phyloP scores from a whole-genome alignment of 2,888 invertebrate genomes.

The Cheilosia pagana region DNA sequence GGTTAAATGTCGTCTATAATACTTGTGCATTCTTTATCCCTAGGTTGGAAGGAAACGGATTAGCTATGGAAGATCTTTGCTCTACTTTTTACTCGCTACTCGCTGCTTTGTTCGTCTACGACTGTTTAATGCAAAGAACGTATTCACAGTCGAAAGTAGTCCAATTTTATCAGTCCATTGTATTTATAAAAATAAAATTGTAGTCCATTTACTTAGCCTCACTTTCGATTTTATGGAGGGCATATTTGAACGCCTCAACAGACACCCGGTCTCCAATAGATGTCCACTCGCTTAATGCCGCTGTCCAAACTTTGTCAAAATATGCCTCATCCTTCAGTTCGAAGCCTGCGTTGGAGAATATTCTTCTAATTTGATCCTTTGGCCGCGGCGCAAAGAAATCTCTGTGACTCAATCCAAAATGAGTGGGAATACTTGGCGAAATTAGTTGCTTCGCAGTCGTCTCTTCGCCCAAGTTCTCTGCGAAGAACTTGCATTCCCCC shows the following conservation, averaged over 20 bases:
- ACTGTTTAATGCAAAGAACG: too few species aligned
- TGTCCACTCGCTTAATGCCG: conserved; percentile 52
- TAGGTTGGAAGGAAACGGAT: too few species aligned
- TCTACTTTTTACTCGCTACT: too few species aligned
- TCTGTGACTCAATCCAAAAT: conserved; percentile 77
- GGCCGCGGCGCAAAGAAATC: conserved; percentile 78
- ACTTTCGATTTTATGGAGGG: conserved; percentile 30
- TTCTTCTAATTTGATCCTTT: conserved; percentile 76
- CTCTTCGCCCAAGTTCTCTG: conserved; percentile 66
- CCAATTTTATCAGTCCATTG: too few species aligned
- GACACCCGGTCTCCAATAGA: conserved; percentile 53
- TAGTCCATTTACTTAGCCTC: conserved; percentile 13
- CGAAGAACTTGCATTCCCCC: conserved; percentile 38
- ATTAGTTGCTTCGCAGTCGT: conserved; percentile 77
- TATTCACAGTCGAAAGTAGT: too few species aligned
- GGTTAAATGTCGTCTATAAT: too few species aligned
- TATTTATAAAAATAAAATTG: not conserved
- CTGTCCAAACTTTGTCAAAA: conserved; percentile 53
- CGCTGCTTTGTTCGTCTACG: too few species aligned
- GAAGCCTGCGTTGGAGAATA: conserved; percentile 76
- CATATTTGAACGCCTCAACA: conserved; percentile 68
- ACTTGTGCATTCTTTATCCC: too few species aligned
- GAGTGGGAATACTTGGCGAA: conserved; percentile 76
- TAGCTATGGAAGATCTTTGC: too few species aligned
- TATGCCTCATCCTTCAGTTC: conserved; percentile 27